Evolutionary conservation across 2,888 invertebrate species (phyloP).

Genomic region (Athetis lepigone): DNA sequence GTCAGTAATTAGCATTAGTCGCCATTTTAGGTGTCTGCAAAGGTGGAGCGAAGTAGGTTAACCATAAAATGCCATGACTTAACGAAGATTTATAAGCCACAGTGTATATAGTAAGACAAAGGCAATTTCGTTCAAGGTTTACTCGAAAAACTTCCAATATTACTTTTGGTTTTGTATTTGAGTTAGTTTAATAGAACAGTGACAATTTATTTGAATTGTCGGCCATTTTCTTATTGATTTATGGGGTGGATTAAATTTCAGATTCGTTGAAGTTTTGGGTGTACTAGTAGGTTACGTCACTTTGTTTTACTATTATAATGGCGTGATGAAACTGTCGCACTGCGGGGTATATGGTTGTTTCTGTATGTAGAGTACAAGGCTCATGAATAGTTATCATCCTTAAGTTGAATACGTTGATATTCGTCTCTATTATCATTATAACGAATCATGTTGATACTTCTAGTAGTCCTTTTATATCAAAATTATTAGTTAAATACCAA

Average conservation of each 20-base stretch:
- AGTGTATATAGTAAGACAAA: conserved; percentile 59
- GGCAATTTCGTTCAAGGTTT: conserved; percentile 62
- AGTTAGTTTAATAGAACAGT: conserved; percentile 48
- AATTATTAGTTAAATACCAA: no score
- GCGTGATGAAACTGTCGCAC: conserved; percentile 29
- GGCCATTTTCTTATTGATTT: conserved; percentile 44
- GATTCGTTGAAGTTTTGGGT: conserved; percentile 35
- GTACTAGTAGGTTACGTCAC: conserved; percentile 2
- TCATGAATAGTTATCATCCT: background rate
- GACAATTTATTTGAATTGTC: conserved; percentile 51
- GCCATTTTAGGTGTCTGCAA: conserved; percentile 62
- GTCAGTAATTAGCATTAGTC: conserved; percentile 64
- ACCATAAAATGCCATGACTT: conserved; percentile 60
- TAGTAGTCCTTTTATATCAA: background rate
- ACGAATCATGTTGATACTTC: background rate
- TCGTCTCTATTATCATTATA: background rate
- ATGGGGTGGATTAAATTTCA: conserved; percentile 44
- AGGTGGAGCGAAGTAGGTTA: conserved; percentile 66
- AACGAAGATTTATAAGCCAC: conserved; percentile 63
- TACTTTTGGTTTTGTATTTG: conserved; percentile 48
- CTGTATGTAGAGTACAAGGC: background rate
- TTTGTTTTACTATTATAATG: conserved; percentile 13
- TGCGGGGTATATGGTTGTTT: conserved; percentile 18
- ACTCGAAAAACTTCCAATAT: conserved; percentile 55
- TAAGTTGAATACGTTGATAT: background rate